A percentile compares a stretch with the other conserved stretches of the same genome.
Evolutionary conservation across 53 echinoderm and acorn worm species (phyloP).

Genomic region (Patiria pectinifera): DNA sequence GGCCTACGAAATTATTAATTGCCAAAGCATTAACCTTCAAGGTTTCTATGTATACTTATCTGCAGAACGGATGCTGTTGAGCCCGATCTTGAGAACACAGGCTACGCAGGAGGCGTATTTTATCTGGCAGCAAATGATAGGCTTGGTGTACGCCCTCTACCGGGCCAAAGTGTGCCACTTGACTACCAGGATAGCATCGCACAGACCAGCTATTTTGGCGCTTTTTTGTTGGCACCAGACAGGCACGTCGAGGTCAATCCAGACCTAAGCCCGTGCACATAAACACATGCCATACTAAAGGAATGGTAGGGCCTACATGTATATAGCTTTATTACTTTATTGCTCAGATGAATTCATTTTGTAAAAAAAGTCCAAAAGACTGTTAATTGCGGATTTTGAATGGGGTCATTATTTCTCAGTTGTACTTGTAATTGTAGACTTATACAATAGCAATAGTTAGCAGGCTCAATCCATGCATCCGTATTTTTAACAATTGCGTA

Average conservation of each 20-base stretch:
- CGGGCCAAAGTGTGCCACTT: not conserved
- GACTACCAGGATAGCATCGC: not conserved
- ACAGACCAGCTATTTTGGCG: conserved; percentile 46
- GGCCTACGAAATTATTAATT: not conserved
- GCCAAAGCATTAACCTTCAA: not conserved
- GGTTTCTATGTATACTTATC: not conserved
- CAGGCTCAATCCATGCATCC: too few relatives aligned
- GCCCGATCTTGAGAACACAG: conserved; percentile 19
- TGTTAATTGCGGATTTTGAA: too few relatives aligned
- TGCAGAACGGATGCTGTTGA: not conserved
- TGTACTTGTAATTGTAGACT: too few relatives aligned
- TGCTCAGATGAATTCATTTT: too few relatives aligned
- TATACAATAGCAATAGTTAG: too few relatives aligned
- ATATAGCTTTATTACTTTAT: too few relatives aligned
- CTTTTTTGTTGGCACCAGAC: conserved; percentile 38
- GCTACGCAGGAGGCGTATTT: conserved; percentile 58
- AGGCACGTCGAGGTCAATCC: not conserved
- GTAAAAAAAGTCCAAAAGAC: too few relatives aligned
- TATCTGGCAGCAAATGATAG: conserved; percentile 56
- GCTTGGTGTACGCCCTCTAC: conserved; percentile 53
- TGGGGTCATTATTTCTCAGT: too few relatives aligned
- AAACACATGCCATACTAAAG: not conserved
- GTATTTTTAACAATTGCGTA: too few relatives aligned
- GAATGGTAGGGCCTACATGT: too few relatives aligned
- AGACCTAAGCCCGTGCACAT: not conserved